Base-by-base conservation (phyloP, 2,113 vertebrate genomes). In the Rana temporaria region DNA sequence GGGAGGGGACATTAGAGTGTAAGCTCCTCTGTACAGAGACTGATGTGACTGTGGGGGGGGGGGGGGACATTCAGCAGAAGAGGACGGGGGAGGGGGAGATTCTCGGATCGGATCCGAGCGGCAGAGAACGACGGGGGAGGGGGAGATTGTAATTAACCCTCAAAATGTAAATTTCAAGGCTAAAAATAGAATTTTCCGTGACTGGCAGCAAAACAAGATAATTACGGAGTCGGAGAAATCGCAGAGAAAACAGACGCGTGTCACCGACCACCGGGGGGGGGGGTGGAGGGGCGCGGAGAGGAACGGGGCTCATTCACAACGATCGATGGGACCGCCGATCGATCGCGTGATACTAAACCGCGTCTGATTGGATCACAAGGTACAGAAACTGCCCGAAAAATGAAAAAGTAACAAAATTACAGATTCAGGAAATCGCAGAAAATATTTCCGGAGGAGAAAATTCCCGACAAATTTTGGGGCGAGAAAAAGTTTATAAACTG, bases 161-260 rank as follows among this genome's bases (percentile, higher is more conserved):
- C 18, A 60, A 4, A 16, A 17, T 6, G 30, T 11, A 24, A 56
- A 55, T 17, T 75, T 60, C 17, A 34, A 16, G 57, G 56, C 63
- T 63, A 48, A 67, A 55, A 67, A 67, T 67, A 42, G n/a, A 4
- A 67, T 19, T 78, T 67, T 78, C 76, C 76, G 32, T 26, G 15
- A 63, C 20, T 4, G n/a, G 7, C 15, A 73, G 24, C 20, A 64
- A 78, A 78, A 78, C 74, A 78, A 78, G 59, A 48, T 78, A 78
- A 78, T 78, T 78, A 32, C 42, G 6, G 62, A 22, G 6, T 64
- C 6, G 32, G n/a, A 62, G 19, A 62, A 62, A 62, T 1, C n/a
- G 22, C 11, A 62, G 11, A 22, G 59, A 62, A 22, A 62, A 62
- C 19, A 11, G 59, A 12, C 6, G 34, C 4, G 34, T 20, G 17